Percentiles rank a stretch among this genome's conserved stretches.
Conservation (phyloP, 2,113 vertebrate genomes). For the Lasiurus borealis region DNA sequence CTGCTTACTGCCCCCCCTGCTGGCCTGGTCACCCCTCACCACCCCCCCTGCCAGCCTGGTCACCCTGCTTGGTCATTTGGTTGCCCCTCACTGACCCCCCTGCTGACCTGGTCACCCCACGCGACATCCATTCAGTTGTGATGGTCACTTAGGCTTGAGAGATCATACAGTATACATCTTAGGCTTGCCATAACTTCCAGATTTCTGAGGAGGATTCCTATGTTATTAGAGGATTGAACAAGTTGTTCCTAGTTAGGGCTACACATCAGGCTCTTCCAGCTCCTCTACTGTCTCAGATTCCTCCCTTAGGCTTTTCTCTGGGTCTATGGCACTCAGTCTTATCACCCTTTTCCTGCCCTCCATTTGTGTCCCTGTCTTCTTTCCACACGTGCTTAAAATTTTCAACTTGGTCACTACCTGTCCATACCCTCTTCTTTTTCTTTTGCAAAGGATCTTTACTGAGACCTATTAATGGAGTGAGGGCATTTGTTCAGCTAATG, state of each 20-base stretch:
- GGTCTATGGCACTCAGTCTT: neutral
- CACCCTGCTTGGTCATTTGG: too few relatives aligned
- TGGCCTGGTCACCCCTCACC: too few relatives aligned
- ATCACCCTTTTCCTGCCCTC: neutral
- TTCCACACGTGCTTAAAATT: neutral
- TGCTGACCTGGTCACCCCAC: too few relatives aligned
- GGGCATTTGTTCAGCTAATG: neutral
- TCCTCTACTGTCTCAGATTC: neutral
- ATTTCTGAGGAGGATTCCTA: neutral
- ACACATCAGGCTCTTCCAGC: neutral
- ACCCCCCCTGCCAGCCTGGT: too few relatives aligned
- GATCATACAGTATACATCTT: too few relatives aligned
- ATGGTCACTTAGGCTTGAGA: too few relatives aligned
- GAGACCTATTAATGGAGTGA: neutral
- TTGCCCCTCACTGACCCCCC: too few relatives aligned
- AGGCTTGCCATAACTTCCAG: neutral
- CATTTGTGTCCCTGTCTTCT: neutral
- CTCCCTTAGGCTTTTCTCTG: neutral
- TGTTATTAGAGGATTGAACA: neutral
- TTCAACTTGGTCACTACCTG: neutral
- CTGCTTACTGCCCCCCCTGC: too few relatives aligned
- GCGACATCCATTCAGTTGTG: too few relatives aligned
- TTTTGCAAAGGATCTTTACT: constrained; percentile 24
- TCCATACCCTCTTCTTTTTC: neutral
- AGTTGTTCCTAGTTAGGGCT: neutral